A percentile compares a stretch with the other conserved stretches of the same genome.
phyloP scores from a whole-genome alignment of 1,140 invertebrate genomes.

The Dermatophagoides farinae region DNA sequence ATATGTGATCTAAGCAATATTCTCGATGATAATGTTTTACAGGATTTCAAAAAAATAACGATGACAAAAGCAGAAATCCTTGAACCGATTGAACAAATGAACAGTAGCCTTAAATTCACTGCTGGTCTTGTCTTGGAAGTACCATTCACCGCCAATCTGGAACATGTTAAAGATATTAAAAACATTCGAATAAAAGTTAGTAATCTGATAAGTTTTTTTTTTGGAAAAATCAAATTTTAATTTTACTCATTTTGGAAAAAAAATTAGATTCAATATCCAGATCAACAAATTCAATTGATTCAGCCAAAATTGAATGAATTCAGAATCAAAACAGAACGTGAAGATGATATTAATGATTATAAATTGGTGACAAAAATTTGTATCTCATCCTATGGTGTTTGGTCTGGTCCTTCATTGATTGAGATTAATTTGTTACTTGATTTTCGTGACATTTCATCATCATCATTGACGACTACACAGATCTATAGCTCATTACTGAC shows the following conservation, averaged over 20 bases:
- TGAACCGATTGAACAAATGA: slow-evolving; percentile 57
- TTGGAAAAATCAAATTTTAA: background rate
- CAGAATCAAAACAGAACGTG: slow-evolving; percentile 20
- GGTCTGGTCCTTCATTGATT: slow-evolving; percentile 60
- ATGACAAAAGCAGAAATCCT: slow-evolving; percentile 51
- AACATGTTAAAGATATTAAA: slow-evolving; percentile 47
- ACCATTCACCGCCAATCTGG: slow-evolving; percentile 59
- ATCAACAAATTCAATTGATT: slow-evolving; percentile 62
- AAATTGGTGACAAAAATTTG: slow-evolving; percentile 61
- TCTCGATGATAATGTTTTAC: background rate
- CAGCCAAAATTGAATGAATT: slow-evolving; percentile 42
- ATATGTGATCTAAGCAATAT: slow-evolving; percentile 33
- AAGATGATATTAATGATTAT: slow-evolving; percentile 26
- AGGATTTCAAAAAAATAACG: slow-evolving; percentile 14
- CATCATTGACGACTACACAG: slow-evolving; percentile 25
- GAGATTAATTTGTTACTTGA: slow-evolving; percentile 60
- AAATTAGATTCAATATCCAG: slow-evolving; percentile 54
- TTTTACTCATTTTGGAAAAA: too few relatives aligned
- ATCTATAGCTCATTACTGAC: slow-evolving; percentile 26
- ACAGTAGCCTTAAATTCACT: slow-evolving; percentile 74
- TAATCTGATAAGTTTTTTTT: slow-evolving; percentile 2
- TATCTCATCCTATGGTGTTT: slow-evolving; percentile 50
- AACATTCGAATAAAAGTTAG: slow-evolving; percentile 52
- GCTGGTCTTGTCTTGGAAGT: slow-evolving; percentile 71
- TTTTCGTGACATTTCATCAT: slow-evolving; percentile 40